Conservation (phyloP, 2,797 vertebrate species). For the Hippoglossus hippoglossus region DNA sequence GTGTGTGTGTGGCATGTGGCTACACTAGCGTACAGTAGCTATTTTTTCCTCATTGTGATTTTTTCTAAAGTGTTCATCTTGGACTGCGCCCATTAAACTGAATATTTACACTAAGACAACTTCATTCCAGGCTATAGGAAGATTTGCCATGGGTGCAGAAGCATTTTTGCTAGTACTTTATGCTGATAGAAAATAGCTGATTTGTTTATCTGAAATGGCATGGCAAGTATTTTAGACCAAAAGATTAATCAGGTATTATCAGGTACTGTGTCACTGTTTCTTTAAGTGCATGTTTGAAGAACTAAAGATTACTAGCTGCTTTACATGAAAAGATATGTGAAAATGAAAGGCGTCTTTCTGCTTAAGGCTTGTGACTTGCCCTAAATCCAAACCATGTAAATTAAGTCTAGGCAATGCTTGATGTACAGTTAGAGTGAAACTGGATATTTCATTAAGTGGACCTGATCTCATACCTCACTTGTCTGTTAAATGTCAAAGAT, state of each 20-base stretch:
- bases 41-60: slow-evolving; percentile 13
- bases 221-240: too few relatives aligned
- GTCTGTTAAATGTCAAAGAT: slow-evolving; percentile 25
- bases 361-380: slow-evolving; percentile 23
- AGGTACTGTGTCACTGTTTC: background rate
- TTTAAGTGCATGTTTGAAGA: slow-evolving; percentile 18
- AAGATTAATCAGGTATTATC: too few relatives aligned
- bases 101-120: slow-evolving; percentile 49
- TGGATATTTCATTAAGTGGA: slow-evolving; percentile 45
- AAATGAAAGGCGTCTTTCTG: slow-evolving; percentile 5
- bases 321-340: slow-evolving; percentile 20
- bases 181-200: too few relatives aligned
- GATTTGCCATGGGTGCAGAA: slow-evolving; percentile 35
- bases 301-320: slow-evolving; percentile 10
- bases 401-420: slow-evolving; percentile 40
- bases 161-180: background rate
- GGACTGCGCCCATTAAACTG: slow-evolving; percentile 40
- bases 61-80: slow-evolving; percentile 39
- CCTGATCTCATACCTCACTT: slow-evolving; percentile 50
- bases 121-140: slow-evolving; percentile 28
- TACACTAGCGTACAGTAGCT: slow-evolving; percentile 11
- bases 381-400: slow-evolving; percentile 33
- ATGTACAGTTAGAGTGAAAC: slow-evolving; percentile 36
- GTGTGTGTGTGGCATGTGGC: background rate
- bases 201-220: too few relatives aligned